Base-by-base conservation (phyloP, 2,888 invertebrate species). In the Leucophora obtusa region DNA sequence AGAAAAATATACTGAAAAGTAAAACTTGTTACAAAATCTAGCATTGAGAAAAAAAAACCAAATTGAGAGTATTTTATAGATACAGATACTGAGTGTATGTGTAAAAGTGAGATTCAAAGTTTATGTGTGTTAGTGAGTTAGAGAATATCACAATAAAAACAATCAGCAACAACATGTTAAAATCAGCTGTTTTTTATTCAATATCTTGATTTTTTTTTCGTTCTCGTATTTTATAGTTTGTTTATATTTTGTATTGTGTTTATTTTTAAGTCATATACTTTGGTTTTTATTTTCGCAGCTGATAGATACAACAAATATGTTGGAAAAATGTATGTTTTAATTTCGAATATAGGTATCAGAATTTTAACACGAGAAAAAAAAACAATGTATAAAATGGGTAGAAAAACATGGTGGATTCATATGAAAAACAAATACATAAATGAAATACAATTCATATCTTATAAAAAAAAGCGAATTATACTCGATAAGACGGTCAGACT, bases 111-210 rank as follows among this genome's bases (percentile, higher is more conserved):
- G 50, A 11, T 33, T 51, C 21, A 51, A 21, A 38, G 33, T 15
- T n/a, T n/a, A 35, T 70, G 8, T 59, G 17, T 59, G n/a, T n/a
- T n/a, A 21, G 4, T 28, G 51, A 33, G 33, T 33, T 17, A 53
- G 80, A 82, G 63, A 83, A 71, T 56, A 70, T 53, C 33, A 69
- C 38, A 70, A 72, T 60, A 43, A 82, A 82, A 80, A 78, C 63
- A 76, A 70, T 53, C 18, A 72, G 35, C 35, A 68, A 78, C 43
- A 72, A 78, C 58, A 81, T 79, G 63, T 79, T 68, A 54, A 70
- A 73, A 72, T 79, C 81, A 81, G 81, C 81, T 81, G 81, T 77
- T 81, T 81, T 53, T 47, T 17, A n/a, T 50, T 54, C 50, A 21
- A 50, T 65, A 17, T 62, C 38, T 50, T 3, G 14, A 47, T n/a